Base-by-base conservation (phyloP, 2,797 vertebrate genomes). In the Diplodus sargus region DNA sequence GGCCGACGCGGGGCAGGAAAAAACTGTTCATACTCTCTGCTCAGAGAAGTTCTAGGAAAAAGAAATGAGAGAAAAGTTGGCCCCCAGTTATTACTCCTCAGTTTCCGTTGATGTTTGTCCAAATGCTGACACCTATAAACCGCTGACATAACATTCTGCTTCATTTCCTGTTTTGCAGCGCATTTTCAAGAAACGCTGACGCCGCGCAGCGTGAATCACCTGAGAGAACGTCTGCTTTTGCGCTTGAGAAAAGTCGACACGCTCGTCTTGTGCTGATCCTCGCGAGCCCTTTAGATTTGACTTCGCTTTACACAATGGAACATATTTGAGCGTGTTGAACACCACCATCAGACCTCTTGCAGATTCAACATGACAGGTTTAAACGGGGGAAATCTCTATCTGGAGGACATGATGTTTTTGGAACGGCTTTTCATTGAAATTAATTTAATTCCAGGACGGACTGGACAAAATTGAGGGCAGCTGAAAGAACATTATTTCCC, bases 381-480 rank as follows among this genome's bases (percentile, higher is more conserved):
- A 85, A 82, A 76, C 59, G 30, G 67, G 69, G 84, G 87, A 80
- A 88, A 34, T 87, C 81, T 70, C 75, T 70, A 48, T 48, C 51
- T 79, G 85, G 89, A 82, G 79, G 81, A 81, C 84, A 51, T 91
- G 74, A 76, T 82, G 70, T 72, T 85, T 74, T 78, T 67, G 49
- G 61, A 83, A 12, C 0, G 14, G 53, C 25, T 20, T 52, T 43
- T 78, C 57, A 49, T 76, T 76, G 52, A 83, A 90, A 85, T 89
- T n/a, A 88, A 81, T 78, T 75, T 76, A 92, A 88, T 87, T 65
- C 70, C 43, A 81, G 30, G 48, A 70, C 65, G 60, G 65, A 69
- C 45, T 66, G 56, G 70, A 87, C 83, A 90, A 88, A 88, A 91
- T 75, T 83, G 75, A 84, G 69, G 89, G 91, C 90, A 92, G 91